A percentile compares a stretch with the other conserved stretches of the same genome.
Evolutionary conservation across 2,113 vertebrate genomes (phyloP).

Genomic region (Alethe diademata): DNA sequence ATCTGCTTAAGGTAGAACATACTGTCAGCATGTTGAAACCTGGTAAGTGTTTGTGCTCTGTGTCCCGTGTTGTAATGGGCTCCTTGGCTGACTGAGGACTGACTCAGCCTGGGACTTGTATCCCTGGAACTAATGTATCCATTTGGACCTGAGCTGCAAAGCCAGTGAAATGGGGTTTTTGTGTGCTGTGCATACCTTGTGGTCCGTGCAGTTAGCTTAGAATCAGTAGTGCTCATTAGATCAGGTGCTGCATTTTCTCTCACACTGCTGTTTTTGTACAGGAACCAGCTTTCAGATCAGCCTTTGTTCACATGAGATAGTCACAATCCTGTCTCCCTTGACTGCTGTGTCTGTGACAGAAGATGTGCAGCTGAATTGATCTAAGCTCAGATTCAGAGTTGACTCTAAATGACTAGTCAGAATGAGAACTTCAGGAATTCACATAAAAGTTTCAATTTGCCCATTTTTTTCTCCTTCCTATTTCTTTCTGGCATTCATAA

Average conservation of each 20-base stretch:
- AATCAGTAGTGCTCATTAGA: not conserved
- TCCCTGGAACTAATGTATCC: not conserved
- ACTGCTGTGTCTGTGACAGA: not conserved
- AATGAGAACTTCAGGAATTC: not conserved
- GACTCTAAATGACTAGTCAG: not conserved
- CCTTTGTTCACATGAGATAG: rapidly evolving
- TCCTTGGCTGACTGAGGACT: not conserved
- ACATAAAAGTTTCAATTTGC: not conserved
- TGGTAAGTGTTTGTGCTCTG: not conserved
- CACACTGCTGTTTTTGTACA: not conserved
- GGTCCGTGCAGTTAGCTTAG: not conserved
- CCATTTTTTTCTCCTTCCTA: not conserved
- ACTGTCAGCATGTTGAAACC: not conserved
- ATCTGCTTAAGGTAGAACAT: not conserved
- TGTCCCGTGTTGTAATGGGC: not conserved
- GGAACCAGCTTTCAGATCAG: not conserved
- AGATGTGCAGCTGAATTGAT: not conserved
- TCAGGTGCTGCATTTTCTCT: not conserved
- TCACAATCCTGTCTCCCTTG: not conserved
- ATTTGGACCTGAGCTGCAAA: not conserved
- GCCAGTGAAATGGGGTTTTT: not conserved
- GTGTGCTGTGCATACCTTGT: not conserved
- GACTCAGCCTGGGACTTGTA: not conserved
- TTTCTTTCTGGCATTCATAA: not conserved
- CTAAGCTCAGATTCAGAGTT: not conserved